phyloP scores from a whole-genome alignment of 2,113 vertebrate species.

The Crotalus helleri region DNA sequence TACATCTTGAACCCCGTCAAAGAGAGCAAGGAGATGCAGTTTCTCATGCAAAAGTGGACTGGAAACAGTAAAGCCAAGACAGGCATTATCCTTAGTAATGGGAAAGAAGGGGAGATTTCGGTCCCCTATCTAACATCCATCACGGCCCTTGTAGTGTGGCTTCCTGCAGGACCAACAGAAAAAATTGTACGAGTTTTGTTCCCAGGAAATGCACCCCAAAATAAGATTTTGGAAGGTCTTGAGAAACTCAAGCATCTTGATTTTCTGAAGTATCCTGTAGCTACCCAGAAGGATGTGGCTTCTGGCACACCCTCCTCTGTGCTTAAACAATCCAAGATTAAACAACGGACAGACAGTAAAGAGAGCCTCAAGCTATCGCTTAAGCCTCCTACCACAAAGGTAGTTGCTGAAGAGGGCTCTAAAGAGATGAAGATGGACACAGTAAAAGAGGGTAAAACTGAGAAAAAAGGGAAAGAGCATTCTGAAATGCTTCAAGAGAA shows the following conservation, averaged over 20 bases:
- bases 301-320: constrained; percentile 78
- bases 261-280: constrained; percentile 91
- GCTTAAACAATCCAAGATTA: constrained; percentile 91
- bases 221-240: constrained; percentile 95
- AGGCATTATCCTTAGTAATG: constrained; percentile 86
- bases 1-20: constrained; percentile 95
- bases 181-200: constrained; percentile 97
- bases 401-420: constrained; percentile 67
- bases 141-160: constrained; percentile 95
- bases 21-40: constrained; percentile 99
- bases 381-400: constrained; percentile 77
- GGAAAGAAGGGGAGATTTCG: constrained; percentile 97
- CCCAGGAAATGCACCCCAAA: constrained; percentile 97
- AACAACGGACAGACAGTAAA: constrained; percentile 91
- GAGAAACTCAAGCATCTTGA: constrained; percentile 96
- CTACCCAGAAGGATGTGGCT: constrained; percentile 90
- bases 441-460: constrained; percentile 82
- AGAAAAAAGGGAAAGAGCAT: constrained; percentile 82
- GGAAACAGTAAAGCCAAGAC: constrained; percentile 99
- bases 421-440: constrained; percentile 79
- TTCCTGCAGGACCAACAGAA: constrained; percentile 90
- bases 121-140: constrained; percentile 97
- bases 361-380: constrained; percentile 92
- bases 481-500: constrained; percentile 80
- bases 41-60: constrained; percentile 98